These are phyloP conservation scores for Percina caprodes DNA, from an alignment of 2,113 vertebrate genomes.

Conservation along the genomic window DNA sequence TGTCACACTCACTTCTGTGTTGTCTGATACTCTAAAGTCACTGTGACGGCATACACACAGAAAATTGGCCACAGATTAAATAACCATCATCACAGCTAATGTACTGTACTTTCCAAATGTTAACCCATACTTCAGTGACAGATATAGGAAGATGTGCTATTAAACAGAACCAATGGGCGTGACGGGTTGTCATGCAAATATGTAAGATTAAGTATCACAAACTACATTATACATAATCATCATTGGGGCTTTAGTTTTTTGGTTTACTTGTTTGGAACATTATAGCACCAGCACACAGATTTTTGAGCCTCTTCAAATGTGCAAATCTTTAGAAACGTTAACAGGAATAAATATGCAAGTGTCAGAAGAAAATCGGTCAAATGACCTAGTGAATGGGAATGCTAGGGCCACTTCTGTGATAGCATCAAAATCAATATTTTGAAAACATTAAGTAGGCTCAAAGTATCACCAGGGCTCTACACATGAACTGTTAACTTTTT, in stretches of 20 bases:
- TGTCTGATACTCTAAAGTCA: slow-evolving; percentile 6
- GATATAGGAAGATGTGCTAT: neutral
- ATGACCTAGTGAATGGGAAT: no score
- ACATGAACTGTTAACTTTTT: no score
- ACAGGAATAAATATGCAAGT: neutral
- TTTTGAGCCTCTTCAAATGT: neutral
- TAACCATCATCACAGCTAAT: neutral
- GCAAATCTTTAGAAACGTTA: neutral
- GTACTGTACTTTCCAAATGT: neutral
- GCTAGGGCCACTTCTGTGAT: no score
- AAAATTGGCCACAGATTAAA: neutral
- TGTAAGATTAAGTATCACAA: neutral
- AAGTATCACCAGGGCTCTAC: no score
- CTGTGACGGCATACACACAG: slow-evolving; percentile 7
- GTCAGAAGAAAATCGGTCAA: neutral
- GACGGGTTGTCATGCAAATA: neutral
- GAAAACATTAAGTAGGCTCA: no score
- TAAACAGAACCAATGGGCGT: neutral
- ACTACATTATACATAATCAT: neutral
- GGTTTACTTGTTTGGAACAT: neutral
- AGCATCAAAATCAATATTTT: no score
- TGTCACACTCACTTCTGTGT: slow-evolving; percentile 27
- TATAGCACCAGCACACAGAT: neutral
- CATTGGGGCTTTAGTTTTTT: neutral
- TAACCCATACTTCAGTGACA: neutral